Conservation (phyloP, 2,797 vertebrate species). For the Malurus splendens region DNA sequence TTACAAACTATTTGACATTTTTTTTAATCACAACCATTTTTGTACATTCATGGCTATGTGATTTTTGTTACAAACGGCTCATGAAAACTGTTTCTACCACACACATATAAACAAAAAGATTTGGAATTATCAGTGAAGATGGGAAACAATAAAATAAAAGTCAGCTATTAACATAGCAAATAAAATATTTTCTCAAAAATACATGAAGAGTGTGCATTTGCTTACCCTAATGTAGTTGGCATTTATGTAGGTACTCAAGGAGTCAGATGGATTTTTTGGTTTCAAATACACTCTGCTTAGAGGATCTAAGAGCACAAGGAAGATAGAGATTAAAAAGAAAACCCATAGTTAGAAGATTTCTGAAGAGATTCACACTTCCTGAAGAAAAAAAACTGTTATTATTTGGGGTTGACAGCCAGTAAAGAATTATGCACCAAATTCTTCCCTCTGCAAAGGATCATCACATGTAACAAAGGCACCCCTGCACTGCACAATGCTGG, state of each 20-base stretch:
- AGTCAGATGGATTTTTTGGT: slow-evolving; percentile 82
- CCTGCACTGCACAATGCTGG: not conserved
- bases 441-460: not conserved
- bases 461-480: not conserved
- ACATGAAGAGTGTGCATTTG: slow-evolving; percentile 29
- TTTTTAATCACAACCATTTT: not conserved
- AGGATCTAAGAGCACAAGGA: slow-evolving; percentile 80
- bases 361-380: not conserved
- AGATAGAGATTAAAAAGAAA: slow-evolving; percentile 46
- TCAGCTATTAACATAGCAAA: not conserved
- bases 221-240: slow-evolving; percentile 94
- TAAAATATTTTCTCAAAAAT: slow-evolving; percentile 19
- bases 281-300: slow-evolving; percentile 91
- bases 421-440: not conserved
- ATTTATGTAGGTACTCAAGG: slow-evolving; percentile 91
- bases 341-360: slow-evolving; percentile 8
- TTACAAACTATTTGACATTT: not conserved
- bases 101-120: not conserved
- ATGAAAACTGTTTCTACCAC: not conserved
- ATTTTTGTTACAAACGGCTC: not conserved
- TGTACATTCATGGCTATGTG: not conserved
- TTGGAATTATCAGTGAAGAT: not conserved
- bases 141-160: not conserved
- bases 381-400: not conserved
- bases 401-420: not conserved